Conservation (phyloP, 2,888 invertebrate genomes). For the Lepidocyrtoides sp. region DNA sequence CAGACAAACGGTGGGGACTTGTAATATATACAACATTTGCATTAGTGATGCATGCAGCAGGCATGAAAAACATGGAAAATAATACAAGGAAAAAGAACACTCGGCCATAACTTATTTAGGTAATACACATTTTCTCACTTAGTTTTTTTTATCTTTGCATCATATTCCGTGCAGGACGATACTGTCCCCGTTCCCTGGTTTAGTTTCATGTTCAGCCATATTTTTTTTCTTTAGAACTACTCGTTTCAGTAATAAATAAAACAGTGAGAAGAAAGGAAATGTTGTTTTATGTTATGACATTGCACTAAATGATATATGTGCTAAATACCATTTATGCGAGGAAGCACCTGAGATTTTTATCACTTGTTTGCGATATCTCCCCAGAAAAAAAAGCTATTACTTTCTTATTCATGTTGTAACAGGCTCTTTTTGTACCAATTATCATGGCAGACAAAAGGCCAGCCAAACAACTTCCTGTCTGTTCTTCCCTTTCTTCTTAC, state of each 20-base stretch:
- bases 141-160: background rate
- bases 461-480: constrained; percentile 68
- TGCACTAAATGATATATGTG: background rate
- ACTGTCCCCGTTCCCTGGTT: constrained; percentile 31
- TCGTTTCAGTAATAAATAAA: background rate
- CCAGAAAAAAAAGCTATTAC: background rate
- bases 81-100: background rate
- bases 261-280: background rate
- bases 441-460: constrained; percentile 57
- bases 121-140: constrained; percentile 22
- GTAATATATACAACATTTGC: no score
- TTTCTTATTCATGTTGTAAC: constrained; percentile 33
- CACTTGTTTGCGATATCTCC: constrained; percentile 6
- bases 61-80: background rate
- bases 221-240: background rate
- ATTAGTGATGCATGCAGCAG: background rate
- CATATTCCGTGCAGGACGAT: background rate
- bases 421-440: constrained; percentile 64
- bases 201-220: background rate
- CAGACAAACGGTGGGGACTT: background rate
- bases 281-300: background rate
- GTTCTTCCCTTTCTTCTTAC: constrained; percentile 25
- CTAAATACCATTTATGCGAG: background rate
- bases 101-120: constrained; percentile 14
- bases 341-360: constrained; percentile 59